Conservation (phyloP, 2,113 vertebrate species). For the Upupa epops region DNA sequence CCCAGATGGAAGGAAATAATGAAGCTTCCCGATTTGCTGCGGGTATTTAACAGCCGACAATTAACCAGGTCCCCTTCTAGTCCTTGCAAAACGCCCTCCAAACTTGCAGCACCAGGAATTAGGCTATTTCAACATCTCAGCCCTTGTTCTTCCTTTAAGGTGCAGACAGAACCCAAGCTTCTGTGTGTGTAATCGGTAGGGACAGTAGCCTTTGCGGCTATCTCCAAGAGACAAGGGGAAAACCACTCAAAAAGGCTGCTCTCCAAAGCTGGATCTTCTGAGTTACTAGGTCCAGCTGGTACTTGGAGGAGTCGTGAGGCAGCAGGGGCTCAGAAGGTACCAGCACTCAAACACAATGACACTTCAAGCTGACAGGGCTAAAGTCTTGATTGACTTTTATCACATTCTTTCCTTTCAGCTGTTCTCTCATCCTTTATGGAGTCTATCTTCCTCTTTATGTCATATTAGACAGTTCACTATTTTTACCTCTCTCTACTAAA, state of each 20-base stretch:
- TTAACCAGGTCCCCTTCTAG: background rate
- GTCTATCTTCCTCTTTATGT: background rate
- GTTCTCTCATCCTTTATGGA: background rate
- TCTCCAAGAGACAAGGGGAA: background rate
- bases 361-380: background rate
- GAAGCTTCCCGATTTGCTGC: background rate
- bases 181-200: background rate
- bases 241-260: background rate
- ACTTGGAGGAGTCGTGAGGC: background rate
- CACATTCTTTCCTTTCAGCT: background rate
- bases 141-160: background rate
- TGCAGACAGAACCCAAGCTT: background rate
- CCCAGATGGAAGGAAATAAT: constrained; percentile 14
- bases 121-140: background rate
- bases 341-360: background rate
- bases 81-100: background rate
- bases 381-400: background rate
- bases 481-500: background rate
- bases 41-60: background rate
- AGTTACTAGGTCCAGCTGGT: background rate
- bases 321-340: background rate
- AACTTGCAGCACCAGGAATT: background rate
- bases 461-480: background rate
- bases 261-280: background rate
- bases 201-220: background rate